Conservation (phyloP, 1,140 invertebrate species). For the Drosophila sproati region DNA sequence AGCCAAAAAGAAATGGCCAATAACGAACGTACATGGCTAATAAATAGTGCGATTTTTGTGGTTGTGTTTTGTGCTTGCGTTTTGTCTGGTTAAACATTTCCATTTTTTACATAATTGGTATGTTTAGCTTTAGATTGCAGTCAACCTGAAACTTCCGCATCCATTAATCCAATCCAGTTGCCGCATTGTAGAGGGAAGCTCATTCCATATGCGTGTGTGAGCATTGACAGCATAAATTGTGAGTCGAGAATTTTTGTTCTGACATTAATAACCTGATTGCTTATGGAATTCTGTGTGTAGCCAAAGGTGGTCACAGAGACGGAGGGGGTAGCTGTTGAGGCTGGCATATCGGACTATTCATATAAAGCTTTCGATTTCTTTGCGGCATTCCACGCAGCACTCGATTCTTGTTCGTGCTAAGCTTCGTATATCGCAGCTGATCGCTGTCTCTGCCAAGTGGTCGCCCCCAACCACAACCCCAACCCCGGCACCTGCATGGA, state of each 20-base stretch:
- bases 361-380: conserved; percentile 68
- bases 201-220: conserved; percentile 68
- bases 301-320: conserved; percentile 9
- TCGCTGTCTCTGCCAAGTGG: conserved; percentile 34
- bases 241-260: conserved; percentile 58
- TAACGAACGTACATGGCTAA: conserved; percentile 8
- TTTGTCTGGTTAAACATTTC: not conserved
- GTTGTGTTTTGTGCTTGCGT: conserved; percentile 22
- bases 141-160: conserved; percentile 56
- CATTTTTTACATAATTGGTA: conserved; percentile 58
- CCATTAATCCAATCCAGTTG: not conserved
- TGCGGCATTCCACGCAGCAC: conserved; percentile 67
- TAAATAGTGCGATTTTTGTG: not conserved
- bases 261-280: conserved; percentile 70
- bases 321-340: conserved; percentile 2
- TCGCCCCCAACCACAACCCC: not conserved
- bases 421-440: conserved; percentile 68
- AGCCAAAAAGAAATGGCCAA: conserved; percentile 41
- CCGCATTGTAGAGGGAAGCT: conserved; percentile 45
- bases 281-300: conserved; percentile 32
- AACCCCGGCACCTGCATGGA: conserved; percentile 15
- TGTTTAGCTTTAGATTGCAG: conserved; percentile 46
- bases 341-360: conserved; percentile 20
- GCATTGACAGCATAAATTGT: conserved; percentile 65
- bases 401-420: conserved; percentile 57